Base-by-base conservation (phyloP, 53 echinoderm and acorn worm genomes). In the Echinarachnius parma region DNA sequence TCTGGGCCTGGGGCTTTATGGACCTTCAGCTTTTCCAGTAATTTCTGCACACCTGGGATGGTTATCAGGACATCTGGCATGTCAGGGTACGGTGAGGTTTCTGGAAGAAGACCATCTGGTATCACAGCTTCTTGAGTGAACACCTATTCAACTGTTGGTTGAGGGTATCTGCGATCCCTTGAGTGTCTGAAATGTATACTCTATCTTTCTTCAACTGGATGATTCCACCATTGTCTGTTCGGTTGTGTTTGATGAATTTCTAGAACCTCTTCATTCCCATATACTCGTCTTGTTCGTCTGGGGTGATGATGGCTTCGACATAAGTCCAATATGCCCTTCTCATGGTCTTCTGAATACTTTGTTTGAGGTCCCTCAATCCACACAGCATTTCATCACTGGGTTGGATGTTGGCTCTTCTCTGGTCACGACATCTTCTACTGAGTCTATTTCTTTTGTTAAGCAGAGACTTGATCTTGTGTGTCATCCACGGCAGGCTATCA, bases 71-170 rank as follows among this genome's bases (percentile, higher is more conserved):
- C 27, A 46, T 64, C 64, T 46, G 3, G 46, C 64, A 64, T 64
- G 14, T 64, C 64, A 46, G 64, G 64, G 26, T 46, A 64, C 46
- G 47, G 64, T 9, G 64, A 64, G 47, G 24, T 47, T 64, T 64
- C 47, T 46, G 64, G 64, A 45, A 64, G 47, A 20, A 64, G 64
- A 37, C 20, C 39, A 7, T 62, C 23, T 19, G 62, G 37, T 62
- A 20, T 0, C 31, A 4, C 9, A n/a, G 60, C 31, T n/a, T 59
- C 60, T 59, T 31, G 60, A 59, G 60, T 29, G 31, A 59, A 59
- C 60, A 28, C 31, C 7, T 7, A 59, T 29, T 59, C 30, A 59
- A 59, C 30, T 59, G 1, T 0, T 59, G 31, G 15, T 59, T 59
- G 4, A 59, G 31, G 9, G 32, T 30, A 19, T 59, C 33, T 2